Base-by-base conservation (phyloP, 2,797 vertebrate genomes). In the Tachyglossus aculeatus region DNA sequence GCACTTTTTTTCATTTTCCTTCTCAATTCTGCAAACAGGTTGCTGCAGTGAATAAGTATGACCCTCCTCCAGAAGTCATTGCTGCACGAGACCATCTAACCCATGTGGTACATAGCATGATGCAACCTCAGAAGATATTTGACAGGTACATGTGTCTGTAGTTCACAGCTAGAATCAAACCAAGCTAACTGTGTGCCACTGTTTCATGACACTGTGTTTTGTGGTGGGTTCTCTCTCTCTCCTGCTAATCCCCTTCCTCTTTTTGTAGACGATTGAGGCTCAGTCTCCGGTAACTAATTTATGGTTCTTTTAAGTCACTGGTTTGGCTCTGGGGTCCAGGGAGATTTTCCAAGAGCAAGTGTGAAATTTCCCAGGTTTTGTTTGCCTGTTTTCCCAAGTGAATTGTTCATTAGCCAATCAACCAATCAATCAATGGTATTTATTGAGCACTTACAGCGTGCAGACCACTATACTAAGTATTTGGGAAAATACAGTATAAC, bases 81-180 rank as follows among this genome's bases (percentile, higher is more conserved):
- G 96, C 96, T 2, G 92, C 94, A 41, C 86, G 71, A 36, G 95
- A 98, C 83, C 97, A 99, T 89, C 93, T 95, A 91, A 94, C 85
- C 31, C 93, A 97, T 0, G 15, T 96, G 18, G 81, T 94, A 67
- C 92, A 90, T 72, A 89, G 94, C 71, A 19, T 94, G 73, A 88
- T 85, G 88, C 97, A 97, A 80, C 95, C 96, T 0, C 98, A 99
- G 82, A 80, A 89, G 32, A 86, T 99, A 59, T 94, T 94, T 64
- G 90, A 95, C 87, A 98, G 96, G 98, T 99, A 81, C 21, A 66
- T 77, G 21, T 4, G 0, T 72, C 11, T 67, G 48, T 41, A 21
- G 14, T 48, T 51, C 43, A 0, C 24, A 5, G 72, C 43, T 75
- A 64, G 76, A 79, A 45, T 77, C 14, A 0, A 36, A 37, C 5